A percentile compares a stretch with the other conserved stretches of the same genome.
phyloP scores from a whole-genome alignment of 2,888 invertebrate genomes.

The Apotomis turbidana region DNA sequence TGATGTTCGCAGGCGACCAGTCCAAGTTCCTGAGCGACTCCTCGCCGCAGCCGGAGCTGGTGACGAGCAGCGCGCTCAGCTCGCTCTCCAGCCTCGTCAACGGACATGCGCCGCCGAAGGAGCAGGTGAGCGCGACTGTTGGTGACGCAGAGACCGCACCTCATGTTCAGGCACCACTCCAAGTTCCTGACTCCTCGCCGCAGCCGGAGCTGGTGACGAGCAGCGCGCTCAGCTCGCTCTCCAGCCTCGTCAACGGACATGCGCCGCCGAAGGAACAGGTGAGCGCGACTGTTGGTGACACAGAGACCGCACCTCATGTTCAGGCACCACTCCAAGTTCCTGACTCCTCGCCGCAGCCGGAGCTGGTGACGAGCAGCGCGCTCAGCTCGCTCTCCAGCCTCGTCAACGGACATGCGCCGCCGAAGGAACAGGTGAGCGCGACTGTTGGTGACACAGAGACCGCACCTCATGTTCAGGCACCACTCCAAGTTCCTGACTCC shows the following conservation, averaged over 20 bases:
- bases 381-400: constrained; percentile 48
- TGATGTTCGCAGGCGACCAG: too few relatives aligned
- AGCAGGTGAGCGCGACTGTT: constrained; percentile 37
- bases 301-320: too few relatives aligned
- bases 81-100: constrained; percentile 53
- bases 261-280: constrained; percentile 43
- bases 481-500: constrained; percentile 18
- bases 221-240: constrained; percentile 48
- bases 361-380: constrained; percentile 40
- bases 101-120: constrained; percentile 50
- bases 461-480: too few relatives aligned
- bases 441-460: too few relatives aligned
- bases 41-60: constrained; percentile 39
- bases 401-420: constrained; percentile 56
- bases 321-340: neutral
- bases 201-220: constrained; percentile 32
- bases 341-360: constrained; percentile 40
- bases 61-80: constrained; percentile 44
- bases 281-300: neutral
- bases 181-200: constrained; percentile 33
- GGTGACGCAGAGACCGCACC: too few relatives aligned
- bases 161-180: too few relatives aligned
- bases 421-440: constrained; percentile 40
- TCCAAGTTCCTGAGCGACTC: constrained; percentile 29
- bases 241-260: constrained; percentile 58